Conservation (phyloP, 2,888 invertebrate genomes). For the Cylindroiulus punctatus region DNA sequence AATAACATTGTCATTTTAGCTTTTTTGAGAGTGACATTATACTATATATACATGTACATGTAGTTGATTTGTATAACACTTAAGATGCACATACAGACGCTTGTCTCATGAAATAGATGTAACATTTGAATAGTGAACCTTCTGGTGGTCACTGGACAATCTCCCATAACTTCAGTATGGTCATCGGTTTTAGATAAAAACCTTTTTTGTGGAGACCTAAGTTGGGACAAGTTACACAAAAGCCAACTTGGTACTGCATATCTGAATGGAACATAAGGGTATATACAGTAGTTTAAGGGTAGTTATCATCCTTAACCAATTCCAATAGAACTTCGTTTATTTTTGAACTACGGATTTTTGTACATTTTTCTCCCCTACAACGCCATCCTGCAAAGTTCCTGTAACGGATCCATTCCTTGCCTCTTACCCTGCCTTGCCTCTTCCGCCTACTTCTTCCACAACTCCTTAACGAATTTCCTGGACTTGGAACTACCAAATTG, state of each 20-base stretch:
- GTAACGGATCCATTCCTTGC: background rate
- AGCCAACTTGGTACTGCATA: background rate
- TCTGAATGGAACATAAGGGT: background rate
- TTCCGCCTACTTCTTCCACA: constrained; percentile 27
- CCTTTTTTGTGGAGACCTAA: background rate
- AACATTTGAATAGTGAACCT: too few species aligned
- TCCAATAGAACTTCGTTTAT: constrained; percentile 47
- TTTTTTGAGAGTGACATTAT: too few species aligned
- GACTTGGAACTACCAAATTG: constrained; percentile 45
- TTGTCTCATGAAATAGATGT: too few species aligned
- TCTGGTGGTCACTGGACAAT: too few species aligned
- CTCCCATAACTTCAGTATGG: too few species aligned
- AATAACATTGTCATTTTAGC: too few species aligned
- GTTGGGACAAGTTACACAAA: background rate
- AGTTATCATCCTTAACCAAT: constrained; percentile 43
- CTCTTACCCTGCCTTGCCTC: constrained; percentile 25
- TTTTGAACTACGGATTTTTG: constrained; percentile 35
- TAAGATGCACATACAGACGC: too few species aligned
- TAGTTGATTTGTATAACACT: too few species aligned
- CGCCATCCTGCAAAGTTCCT: constrained; percentile 15
- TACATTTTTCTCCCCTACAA: background rate
- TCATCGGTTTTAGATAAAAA: too few species aligned
- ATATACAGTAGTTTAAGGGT: constrained; percentile 24
- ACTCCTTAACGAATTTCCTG: constrained; percentile 37
- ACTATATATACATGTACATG: too few species aligned